Conservation (phyloP, 2,797 vertebrate species). For the Tadarida brasiliensis region DNA sequence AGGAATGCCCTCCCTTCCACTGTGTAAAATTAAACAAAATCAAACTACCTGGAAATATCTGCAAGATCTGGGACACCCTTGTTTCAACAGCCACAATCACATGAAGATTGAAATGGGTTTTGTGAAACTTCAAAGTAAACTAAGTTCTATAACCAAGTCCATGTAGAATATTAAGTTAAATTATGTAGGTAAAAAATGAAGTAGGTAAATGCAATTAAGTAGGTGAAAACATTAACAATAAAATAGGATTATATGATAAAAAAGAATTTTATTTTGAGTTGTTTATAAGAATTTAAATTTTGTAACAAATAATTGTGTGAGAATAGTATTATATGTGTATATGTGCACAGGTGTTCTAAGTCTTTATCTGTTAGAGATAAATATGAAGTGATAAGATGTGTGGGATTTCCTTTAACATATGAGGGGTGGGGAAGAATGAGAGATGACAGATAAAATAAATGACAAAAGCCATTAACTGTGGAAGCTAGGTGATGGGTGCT, state of each 20-base stretch:
- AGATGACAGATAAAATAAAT: slow-evolving; percentile 9
- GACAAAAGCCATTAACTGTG: background rate
- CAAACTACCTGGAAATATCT: background rate
- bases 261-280: slow-evolving; percentile 22
- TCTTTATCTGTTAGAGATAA: background rate
- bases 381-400: background rate
- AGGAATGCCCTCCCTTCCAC: background rate
- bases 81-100: background rate
- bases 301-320: background rate
- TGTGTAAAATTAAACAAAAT: background rate
- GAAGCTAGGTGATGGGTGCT: background rate
- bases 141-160: background rate
- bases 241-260: background rate
- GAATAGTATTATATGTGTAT: background rate
- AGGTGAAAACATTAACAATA: background rate
- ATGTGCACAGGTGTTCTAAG: background rate
- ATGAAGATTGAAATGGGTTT: background rate
- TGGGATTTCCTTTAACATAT: background rate
- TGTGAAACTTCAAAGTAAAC: background rate
- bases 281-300: background rate
- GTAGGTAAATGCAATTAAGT: slow-evolving; percentile 9
- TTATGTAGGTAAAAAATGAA: background rate
- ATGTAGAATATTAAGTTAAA: background rate
- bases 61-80: background rate
- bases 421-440: background rate